These are phyloP conservation scores for Epiperipatus broadwayi DNA, from an alignment of 2,888 invertebrate genomes.

Conservation along the genomic window DNA sequence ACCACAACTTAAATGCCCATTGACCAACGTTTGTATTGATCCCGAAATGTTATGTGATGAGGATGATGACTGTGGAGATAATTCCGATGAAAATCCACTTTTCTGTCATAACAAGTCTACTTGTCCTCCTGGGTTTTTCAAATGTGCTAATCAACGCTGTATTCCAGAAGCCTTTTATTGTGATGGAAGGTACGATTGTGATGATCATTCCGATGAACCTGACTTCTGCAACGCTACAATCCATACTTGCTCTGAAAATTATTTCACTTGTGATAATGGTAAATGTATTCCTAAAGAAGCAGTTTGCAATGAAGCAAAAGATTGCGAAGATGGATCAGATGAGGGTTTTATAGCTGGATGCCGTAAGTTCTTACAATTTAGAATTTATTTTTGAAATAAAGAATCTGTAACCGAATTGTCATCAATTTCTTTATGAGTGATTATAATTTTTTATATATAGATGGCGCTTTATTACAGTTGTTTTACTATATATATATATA, in stretches of 20 bases:
- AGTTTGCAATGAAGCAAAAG: slow-evolving; percentile 85
- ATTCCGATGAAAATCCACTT: slow-evolving; percentile 71
- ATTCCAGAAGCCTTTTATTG: slow-evolving; percentile 93
- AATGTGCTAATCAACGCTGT: slow-evolving; percentile 78
- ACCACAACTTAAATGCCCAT: slow-evolving; percentile 75
- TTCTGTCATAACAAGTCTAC: slow-evolving; percentile 47
- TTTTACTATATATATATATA: too few species aligned
- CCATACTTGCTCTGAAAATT: slow-evolving; percentile 77
- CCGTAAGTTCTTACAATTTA: slow-evolving; percentile 34
- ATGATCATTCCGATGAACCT: slow-evolving; percentile 74
- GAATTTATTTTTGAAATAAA: background rate
- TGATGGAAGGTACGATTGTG: slow-evolving; percentile 84
- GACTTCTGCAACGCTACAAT: slow-evolving; percentile 81
- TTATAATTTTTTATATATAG: too few species aligned
- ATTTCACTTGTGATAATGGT: slow-evolving; percentile 88
- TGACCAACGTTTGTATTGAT: slow-evolving; percentile 89
- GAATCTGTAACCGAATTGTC: too few species aligned
- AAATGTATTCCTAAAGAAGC: slow-evolving; percentile 87
- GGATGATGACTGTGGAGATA: slow-evolving; percentile 87
- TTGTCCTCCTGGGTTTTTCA: slow-evolving; percentile 47
- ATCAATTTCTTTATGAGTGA: too few species aligned
- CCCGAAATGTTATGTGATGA: slow-evolving; percentile 95
- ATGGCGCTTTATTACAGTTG: too few species aligned
- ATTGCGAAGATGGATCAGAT: slow-evolving; percentile 80
- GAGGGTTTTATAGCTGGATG: slow-evolving; percentile 77